Conservation (phyloP, 2,113 vertebrate species). For the Microcebus ravelobensis region DNA sequence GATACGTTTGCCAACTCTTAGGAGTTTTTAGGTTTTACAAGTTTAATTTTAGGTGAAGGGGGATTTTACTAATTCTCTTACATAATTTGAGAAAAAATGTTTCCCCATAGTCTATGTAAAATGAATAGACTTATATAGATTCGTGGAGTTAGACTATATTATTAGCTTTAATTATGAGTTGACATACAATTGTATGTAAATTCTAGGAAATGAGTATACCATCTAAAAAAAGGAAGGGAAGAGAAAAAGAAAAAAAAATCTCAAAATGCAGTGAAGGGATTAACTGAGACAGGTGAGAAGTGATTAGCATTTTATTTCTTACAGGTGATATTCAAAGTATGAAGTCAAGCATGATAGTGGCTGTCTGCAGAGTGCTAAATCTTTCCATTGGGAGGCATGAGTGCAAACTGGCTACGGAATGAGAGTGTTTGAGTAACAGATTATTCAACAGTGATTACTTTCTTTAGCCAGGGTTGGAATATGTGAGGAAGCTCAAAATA, state of each 20-base stretch:
- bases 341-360: not conserved
- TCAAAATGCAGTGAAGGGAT: not conserved
- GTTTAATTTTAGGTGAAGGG: not conserved
- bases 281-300: not conserved
- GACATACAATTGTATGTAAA: not conserved
- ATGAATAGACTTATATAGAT: not conserved
- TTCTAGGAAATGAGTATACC: not conserved
- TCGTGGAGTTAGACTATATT: not conserved
- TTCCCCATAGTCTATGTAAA: not conserved
- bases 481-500: not conserved
- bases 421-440: not conserved
- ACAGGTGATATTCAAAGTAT: not conserved
- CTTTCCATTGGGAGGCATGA: not conserved
- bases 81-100: not conserved
- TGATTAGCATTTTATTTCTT: slow-evolving; percentile 1
- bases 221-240: not conserved
- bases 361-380: not conserved
- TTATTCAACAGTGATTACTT: not conserved
- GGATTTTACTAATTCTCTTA: not conserved
- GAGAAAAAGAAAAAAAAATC: not conserved
- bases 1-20: not conserved
- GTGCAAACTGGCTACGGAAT: not conserved
- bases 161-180: not conserved
- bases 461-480: not conserved
- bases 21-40: not conserved